Conservation (phyloP, 2,113 vertebrate species). For the Serinus canaria region DNA sequence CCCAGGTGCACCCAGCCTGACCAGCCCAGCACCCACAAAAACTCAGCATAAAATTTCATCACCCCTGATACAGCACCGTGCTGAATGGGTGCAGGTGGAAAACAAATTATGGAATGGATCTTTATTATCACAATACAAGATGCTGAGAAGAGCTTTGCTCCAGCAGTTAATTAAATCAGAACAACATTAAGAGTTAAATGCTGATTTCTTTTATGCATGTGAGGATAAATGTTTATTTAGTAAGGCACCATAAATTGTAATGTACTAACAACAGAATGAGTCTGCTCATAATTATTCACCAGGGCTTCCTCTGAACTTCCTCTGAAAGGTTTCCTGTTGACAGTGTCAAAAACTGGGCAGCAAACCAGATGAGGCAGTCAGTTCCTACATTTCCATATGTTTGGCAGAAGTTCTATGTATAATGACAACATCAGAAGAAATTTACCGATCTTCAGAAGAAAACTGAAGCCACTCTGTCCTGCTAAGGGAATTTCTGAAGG, state of each 20-base stretch:
- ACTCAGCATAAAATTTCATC: background rate
- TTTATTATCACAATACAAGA: background rate
- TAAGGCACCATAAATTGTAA: background rate
- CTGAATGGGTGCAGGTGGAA: background rate
- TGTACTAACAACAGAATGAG: background rate
- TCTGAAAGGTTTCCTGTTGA: background rate
- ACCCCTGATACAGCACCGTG: background rate
- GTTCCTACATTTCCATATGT: background rate
- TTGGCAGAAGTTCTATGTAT: background rate
- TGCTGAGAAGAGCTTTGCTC: background rate
- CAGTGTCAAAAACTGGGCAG: background rate
- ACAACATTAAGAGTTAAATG: background rate
- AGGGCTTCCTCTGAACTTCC: slow-evolving; percentile 25
- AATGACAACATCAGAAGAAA: background rate
- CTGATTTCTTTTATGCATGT: background rate
- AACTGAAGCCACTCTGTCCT: background rate
- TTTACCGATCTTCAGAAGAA: background rate
- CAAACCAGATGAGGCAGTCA: background rate
- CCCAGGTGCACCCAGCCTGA: background rate
- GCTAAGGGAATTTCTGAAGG: background rate
- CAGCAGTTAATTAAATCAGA: background rate
- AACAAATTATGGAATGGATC: background rate
- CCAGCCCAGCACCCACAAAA: background rate
- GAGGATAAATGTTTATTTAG: background rate
- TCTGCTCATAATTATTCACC: background rate